phyloP scores from a whole-genome alignment of 2,888 invertebrate genomes.

The Drosophila neotestacea region DNA sequence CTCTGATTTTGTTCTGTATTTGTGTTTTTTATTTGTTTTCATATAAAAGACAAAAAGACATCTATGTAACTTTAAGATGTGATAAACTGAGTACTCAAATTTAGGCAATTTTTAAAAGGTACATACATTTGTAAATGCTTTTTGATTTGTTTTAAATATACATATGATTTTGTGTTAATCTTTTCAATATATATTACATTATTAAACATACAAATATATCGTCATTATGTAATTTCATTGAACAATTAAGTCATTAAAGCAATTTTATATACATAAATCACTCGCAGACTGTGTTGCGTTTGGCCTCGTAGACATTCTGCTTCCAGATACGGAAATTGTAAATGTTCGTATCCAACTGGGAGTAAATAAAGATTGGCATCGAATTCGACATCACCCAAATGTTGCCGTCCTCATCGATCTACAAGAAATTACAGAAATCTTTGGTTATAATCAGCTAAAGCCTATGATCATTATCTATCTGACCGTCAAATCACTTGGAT shows the following conservation, averaged over 20 bases:
- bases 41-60: conserved; percentile 37
- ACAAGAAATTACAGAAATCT: conserved; percentile 56
- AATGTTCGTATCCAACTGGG: conserved; percentile 87
- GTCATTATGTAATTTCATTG: conserved; percentile 52
- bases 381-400: conserved; percentile 90
- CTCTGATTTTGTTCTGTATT: conserved; percentile 76
- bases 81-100: conserved; percentile 78
- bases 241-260: conserved; percentile 49
- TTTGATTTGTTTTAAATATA: conserved; percentile 67
- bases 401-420: conserved; percentile 88
- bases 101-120: conserved; percentile 75
- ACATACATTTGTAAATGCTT: conserved; percentile 74
- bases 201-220: conserved; percentile 44
- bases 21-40: conserved; percentile 40
- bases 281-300: conserved; percentile 85
- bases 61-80: conserved; percentile 75
- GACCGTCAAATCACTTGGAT: conserved; percentile 89
- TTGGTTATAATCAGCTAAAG: neutral
- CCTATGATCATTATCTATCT: neutral
- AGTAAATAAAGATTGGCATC: conserved; percentile 89
- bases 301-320: conserved; percentile 84
- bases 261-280: conserved; percentile 53
- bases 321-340: conserved; percentile 89
- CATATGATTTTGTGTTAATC: conserved; percentile 54
- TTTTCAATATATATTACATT: conserved; percentile 52